These are phyloP conservation scores for Nipponacmea schrenckii DNA, from an alignment of 2,888 invertebrate species.

Conservation along the genomic window DNA sequence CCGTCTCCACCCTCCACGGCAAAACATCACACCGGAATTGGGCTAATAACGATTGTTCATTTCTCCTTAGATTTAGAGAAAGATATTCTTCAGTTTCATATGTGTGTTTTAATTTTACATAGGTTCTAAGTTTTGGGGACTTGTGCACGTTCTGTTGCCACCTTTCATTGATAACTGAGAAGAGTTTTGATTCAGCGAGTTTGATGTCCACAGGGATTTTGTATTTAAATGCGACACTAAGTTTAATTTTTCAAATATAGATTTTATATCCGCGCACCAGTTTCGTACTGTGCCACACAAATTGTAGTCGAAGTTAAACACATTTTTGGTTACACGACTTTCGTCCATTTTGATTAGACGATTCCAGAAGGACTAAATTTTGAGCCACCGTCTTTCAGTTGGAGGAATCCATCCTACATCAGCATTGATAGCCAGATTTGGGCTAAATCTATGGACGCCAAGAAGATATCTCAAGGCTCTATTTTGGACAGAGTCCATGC, in stretches of 20 bases:
- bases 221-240: neutral
- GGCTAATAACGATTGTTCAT: too few species aligned
- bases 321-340: neutral
- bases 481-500: conserved; percentile 24
- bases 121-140: neutral
- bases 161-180: neutral
- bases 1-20: too few species aligned
- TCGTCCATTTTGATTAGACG: conserved; percentile 14
- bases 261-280: neutral
- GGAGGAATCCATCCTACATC: conserved; percentile 27
- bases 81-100: too few species aligned
- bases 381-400: conserved; percentile 15
- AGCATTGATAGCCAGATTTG: conserved; percentile 19
- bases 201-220: neutral
- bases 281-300: too few species aligned
- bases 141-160: neutral
- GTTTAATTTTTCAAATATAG: neutral
- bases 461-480: conserved; percentile 25
- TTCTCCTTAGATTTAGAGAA: too few species aligned
- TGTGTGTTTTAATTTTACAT: neutral
- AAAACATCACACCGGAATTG: too few species aligned
- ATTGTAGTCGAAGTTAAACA: neutral
- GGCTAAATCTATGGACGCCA: conserved; percentile 26
- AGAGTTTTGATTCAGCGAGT: neutral
- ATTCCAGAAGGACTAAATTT: conserved; percentile 24